Percentiles rank a stretch among this genome's conserved stretches.
Evolutionary conservation across 2,888 invertebrate species (phyloP).

Genomic region (Hemicrepidius hirtus): DNA sequence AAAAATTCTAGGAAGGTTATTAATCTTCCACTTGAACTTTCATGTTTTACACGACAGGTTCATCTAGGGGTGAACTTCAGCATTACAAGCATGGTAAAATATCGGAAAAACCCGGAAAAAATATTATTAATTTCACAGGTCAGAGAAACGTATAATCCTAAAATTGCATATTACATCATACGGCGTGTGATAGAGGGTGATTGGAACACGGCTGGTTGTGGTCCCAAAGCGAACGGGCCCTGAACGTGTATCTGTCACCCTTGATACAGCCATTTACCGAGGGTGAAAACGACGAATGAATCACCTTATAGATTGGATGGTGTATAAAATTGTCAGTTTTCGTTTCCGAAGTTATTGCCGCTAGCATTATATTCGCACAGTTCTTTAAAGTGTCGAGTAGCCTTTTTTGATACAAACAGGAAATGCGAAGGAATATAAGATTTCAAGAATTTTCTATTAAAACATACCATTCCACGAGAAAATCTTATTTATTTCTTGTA

Average conservation of each 20-base stretch:
- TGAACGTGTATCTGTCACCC: slow-evolving; percentile 46
- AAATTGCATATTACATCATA: slow-evolving; percentile 47
- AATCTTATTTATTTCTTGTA: too few relatives aligned
- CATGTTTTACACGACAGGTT: too few relatives aligned
- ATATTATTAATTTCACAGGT: slow-evolving; percentile 42
- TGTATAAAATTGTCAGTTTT: slow-evolving; percentile 50
- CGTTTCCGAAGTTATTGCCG: slow-evolving; percentile 45
- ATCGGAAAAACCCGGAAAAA: slow-evolving; percentile 32
- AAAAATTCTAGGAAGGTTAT: too few relatives aligned
- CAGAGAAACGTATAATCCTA: slow-evolving; percentile 43
- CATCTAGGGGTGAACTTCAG: too few relatives aligned
- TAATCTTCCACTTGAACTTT: too few relatives aligned
- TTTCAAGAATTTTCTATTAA: background rate
- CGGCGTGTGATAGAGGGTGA: slow-evolving; percentile 38
- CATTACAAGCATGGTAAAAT: slow-evolving; percentile 1
- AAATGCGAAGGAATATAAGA: background rate
- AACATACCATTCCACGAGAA: background rate
- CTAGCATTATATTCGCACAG: slow-evolving; percentile 35
- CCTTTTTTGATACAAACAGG: slow-evolving; percentile 12
- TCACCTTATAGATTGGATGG: slow-evolving; percentile 52
- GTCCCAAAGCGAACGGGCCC: slow-evolving; percentile 41
- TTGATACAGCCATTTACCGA: slow-evolving; percentile 50
- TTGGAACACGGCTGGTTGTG: slow-evolving; percentile 45
- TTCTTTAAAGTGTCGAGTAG: slow-evolving; percentile 19
- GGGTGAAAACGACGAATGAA: slow-evolving; percentile 49